phyloP scores from a whole-genome alignment of 2,113 vertebrate genomes.

The Emydocephalus ijimae region DNA sequence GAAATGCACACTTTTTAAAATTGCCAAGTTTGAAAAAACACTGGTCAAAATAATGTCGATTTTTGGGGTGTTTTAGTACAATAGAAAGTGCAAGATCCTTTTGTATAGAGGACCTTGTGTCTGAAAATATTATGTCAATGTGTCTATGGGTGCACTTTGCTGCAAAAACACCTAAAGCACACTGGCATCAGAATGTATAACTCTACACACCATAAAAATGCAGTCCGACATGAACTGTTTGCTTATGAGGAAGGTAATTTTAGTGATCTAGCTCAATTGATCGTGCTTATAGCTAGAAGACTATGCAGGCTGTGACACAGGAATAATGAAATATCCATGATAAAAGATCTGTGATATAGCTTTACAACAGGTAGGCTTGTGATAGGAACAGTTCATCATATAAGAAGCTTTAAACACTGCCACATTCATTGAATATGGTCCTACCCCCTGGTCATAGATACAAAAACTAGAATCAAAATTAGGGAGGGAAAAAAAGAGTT shows the following conservation, averaged over 20 bases:
- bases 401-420: not conserved
- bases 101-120: not conserved
- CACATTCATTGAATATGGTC: not conserved
- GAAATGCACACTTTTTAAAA: not conserved
- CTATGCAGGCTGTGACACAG: not conserved
- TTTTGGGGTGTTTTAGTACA: not conserved
- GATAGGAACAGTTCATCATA: conserved; percentile 3
- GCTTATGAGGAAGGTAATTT: not conserved
- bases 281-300: conserved; percentile 11
- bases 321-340: conserved; percentile 20
- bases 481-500: not conserved
- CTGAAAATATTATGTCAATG: not conserved
- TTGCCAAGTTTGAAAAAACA: not conserved
- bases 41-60: not conserved
- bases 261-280: not conserved
- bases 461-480: not conserved
- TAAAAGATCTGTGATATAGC: conserved; percentile 10
- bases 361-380: not conserved
- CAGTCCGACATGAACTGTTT: not conserved
- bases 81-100: not conserved
- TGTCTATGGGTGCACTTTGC: not conserved
- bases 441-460: not conserved
- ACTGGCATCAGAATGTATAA: not conserved
- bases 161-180: not conserved
- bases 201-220: not conserved